These are phyloP conservation scores for Sebastes vulpes DNA, from an alignment of 2,797 vertebrate species.

Conservation along the genomic window DNA sequence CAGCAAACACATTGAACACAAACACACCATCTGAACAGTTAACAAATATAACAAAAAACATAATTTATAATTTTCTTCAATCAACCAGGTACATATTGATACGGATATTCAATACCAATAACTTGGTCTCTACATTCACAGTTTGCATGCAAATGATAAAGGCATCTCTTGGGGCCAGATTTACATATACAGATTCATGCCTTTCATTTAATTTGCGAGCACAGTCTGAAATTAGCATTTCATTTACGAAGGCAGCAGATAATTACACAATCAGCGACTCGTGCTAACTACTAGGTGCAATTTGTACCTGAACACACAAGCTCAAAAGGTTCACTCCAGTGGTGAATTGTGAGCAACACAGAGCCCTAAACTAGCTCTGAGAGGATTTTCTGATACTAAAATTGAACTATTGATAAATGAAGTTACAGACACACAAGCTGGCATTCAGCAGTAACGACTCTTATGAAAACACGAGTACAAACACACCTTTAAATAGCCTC, in stretches of 20 bases:
- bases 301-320: slow-evolving; percentile 20
- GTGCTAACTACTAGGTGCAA: background rate
- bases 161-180: background rate
- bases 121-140: background rate
- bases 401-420: background rate
- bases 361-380: background rate
- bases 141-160: background rate
- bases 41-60: background rate
- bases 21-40: background rate
- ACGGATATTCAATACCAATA: background rate
- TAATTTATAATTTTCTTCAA: background rate
- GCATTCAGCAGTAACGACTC: background rate
- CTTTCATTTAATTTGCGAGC: slow-evolving; percentile 28
- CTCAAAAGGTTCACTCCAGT: background rate
- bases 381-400: background rate
- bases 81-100: background rate
- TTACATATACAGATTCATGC: background rate
- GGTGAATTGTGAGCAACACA: background rate
- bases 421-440: background rate
- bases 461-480: background rate
- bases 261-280: slow-evolving; percentile 26
- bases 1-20: background rate
- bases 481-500: background rate
- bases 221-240: slow-evolving; percentile 27
- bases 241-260: slow-evolving; percentile 1